These are phyloP conservation scores for Mustela lutreola DNA, from an alignment of 2,113 vertebrate genomes.

Conservation along the genomic window DNA sequence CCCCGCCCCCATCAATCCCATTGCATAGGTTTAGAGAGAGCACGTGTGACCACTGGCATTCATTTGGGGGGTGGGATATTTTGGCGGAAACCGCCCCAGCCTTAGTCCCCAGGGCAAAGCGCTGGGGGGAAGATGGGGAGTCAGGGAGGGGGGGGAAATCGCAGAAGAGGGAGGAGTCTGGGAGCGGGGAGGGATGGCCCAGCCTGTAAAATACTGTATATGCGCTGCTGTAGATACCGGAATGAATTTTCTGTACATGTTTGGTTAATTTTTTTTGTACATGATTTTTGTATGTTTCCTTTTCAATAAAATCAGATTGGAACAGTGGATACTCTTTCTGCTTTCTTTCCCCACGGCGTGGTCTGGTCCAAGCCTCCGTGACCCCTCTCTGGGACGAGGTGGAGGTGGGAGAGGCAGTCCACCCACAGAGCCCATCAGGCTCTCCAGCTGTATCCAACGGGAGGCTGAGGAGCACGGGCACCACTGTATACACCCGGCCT, in stretches of 20 bases:
- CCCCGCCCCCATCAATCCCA: conserved; percentile 74
- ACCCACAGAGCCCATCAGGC: fast-evolving
- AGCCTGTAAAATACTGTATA: conserved; percentile 81
- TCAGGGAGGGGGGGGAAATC: conserved; percentile 80
- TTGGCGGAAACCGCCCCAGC: conserved; percentile 79
- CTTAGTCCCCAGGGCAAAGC: conserved; percentile 79
- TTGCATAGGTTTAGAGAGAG: conserved; percentile 82
- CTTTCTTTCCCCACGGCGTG: fast-evolving
- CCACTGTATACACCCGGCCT: neutral
- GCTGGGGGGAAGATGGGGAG: conserved; percentile 74
- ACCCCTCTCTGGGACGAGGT: fast-evolving
- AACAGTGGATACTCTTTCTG: conserved; percentile 57
- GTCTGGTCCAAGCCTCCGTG: no score
- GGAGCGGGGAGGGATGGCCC: conserved; percentile 78
- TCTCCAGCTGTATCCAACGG: neutral
- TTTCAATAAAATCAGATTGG: conserved; percentile 87
- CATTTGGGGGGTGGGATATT: conserved; percentile 81
- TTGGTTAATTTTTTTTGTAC: conserved; percentile 85
- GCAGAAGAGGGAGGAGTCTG: conserved; percentile 81
- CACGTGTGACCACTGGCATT: conserved; percentile 81
- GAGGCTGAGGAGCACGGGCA: fast-evolving
- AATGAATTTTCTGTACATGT: conserved; percentile 82
- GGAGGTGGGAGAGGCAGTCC: neutral
- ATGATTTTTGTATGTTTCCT: conserved; percentile 88
- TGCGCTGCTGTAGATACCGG: conserved; percentile 81